Evolutionary conservation across 2,797 vertebrate species (phyloP).

Genomic region (Sciaenops ocellatus): DNA sequence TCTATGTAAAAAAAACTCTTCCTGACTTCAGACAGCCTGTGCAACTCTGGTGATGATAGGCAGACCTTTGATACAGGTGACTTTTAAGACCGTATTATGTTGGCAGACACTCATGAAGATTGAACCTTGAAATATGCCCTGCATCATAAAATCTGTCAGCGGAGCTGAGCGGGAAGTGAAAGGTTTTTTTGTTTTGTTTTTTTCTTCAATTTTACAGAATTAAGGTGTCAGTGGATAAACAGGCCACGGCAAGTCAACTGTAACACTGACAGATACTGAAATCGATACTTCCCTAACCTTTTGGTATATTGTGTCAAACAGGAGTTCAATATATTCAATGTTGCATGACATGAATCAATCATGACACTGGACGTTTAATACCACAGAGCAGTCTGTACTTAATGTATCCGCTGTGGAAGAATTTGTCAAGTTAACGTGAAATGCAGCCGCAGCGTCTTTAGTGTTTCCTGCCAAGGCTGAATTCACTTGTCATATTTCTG

Average conservation of each 20-base stretch:
- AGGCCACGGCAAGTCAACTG: conserved; percentile 45
- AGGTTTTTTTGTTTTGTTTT: conserved; percentile 53
- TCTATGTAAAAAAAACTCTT: conserved; percentile 46
- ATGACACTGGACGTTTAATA: conserved; percentile 52
- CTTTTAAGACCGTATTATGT: conserved; percentile 56
- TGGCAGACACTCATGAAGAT: conserved; percentile 58
- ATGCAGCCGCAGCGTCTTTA: neutral
- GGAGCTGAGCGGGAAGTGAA: conserved; percentile 31
- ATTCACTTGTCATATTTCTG: neutral
- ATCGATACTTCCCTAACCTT: conserved; percentile 54
- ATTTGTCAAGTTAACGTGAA: conserved; percentile 62
- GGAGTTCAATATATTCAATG: conserved; percentile 69
- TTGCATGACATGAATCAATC: conserved; percentile 69
- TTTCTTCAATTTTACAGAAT: conserved; percentile 60
- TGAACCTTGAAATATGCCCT: conserved; percentile 65
- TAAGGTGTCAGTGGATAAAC: conserved; percentile 51
- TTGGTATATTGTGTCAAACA: conserved; percentile 49
- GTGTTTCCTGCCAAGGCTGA: neutral
- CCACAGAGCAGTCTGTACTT: conserved; percentile 44
- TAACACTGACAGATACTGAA: conserved; percentile 38
- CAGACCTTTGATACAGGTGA: conserved; percentile 64
- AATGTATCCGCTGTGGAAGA: conserved; percentile 34
- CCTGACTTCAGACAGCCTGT: conserved; percentile 49
- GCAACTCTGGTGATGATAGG: conserved; percentile 35
- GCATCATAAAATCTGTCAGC: conserved; percentile 64